These are phyloP conservation scores for Noctua janthina DNA, from an alignment of 2,888 invertebrate species.

Conservation along the genomic window DNA sequence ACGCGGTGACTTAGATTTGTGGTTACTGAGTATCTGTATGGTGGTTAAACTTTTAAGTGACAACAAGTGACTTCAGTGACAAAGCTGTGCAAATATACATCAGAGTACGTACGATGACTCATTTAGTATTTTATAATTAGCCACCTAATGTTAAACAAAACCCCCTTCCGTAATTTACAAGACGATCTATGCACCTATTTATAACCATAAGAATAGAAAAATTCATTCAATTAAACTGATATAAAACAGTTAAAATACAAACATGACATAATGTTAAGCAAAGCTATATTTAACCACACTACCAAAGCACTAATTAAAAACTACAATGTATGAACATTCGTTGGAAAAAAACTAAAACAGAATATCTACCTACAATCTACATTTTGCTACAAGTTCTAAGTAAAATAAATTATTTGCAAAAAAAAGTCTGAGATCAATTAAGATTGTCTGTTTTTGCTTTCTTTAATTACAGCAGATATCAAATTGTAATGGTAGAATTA, in stretches of 20 bases:
- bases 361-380: neutral
- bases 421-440: conserved; percentile 45
- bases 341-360: neutral
- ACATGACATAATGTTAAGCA: neutral
- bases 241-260: neutral
- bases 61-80: neutral
- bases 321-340: neutral
- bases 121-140: neutral
- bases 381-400: conserved; percentile 11
- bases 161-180: neutral
- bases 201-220: conserved; percentile 15
- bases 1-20: conserved; percentile 16
- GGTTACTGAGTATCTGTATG: neutral
- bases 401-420: conserved; percentile 35
- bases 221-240: conserved; percentile 4
- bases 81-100: neutral
- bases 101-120: neutral
- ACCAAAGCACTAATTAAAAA: conserved; percentile 28
- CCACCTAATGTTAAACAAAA: neutral
- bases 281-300: conserved; percentile 7
- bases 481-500: conserved; percentile 40
- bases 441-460: conserved; percentile 46
- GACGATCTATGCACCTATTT: no score
- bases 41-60: conserved; percentile 14
- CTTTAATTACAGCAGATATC: conserved; percentile 44